Base-by-base conservation (phyloP, 2,797 vertebrate genomes). In the Lemur catta region DNA sequence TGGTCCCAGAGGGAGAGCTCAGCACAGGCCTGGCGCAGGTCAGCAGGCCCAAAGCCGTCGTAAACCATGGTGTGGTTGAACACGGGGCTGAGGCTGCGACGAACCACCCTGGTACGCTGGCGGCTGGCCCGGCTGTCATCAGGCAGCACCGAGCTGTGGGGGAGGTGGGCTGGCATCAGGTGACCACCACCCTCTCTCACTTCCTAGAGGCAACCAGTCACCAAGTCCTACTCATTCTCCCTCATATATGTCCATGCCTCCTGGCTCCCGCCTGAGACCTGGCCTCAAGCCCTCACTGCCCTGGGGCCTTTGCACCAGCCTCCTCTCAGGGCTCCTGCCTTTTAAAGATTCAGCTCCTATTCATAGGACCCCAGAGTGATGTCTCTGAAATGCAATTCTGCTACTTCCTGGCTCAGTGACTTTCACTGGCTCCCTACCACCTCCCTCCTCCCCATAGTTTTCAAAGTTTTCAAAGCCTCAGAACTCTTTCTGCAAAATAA, bases 1-100 rank as follows among this genome's bases (percentile, higher is more conserved):
- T 99, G 96, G 98, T 98, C 98, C 99, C 99, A 99, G 75, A 99
- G 98, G 0, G 99, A 99, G 97, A 99, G 99, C 97, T 99, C 99
- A 0, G 99, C 99, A 1, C 99, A 99, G 0, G 99, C 99, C 97
- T 99, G 99, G 1, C 89, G 98, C 97, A 99, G 97, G 98, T 99
- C 99, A 18, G 98, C 98, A 76, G 97, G 97, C 72, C 99, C 98
- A 96, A 99, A 99, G 96, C 99, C 99, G 0, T 99, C 99, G 0
- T 99, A 99, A 74, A 99, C 99, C 99, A 99, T 99, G 95, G 99
- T 99, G 98, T 99, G 99, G 98, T 99, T 99, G 97, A 99, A 99
- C 50, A 99, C 97, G 0, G 99, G 99, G 97, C 98, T 99, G 97
- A 99, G 97, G 90, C 98, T 99, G 89, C 97, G 98, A 89, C 99